Percentiles rank a stretch among this genome's conserved stretches.
Conservation (phyloP, 2,113 vertebrate species). For the Pardalotus punctatus region DNA sequence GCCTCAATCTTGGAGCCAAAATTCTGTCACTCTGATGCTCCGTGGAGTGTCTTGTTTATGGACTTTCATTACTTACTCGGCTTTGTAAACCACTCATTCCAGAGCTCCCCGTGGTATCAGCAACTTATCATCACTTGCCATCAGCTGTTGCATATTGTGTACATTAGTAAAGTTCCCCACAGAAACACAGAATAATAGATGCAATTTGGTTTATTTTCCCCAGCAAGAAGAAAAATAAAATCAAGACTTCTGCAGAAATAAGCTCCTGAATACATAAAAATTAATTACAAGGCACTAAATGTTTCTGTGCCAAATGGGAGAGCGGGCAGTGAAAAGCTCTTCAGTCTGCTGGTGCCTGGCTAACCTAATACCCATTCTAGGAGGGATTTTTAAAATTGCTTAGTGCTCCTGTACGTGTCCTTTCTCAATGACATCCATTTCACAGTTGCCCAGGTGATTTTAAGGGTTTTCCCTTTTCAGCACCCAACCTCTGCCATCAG, state of each 20-base stretch:
- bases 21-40: conserved; percentile 50
- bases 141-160: conserved; percentile 32
- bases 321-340: background rate
- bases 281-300: conserved; percentile 1
- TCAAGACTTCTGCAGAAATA: conserved; percentile 2
- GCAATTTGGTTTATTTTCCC: conserved; percentile 17
- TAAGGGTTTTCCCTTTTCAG: background rate
- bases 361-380: background rate
- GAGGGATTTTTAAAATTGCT: background rate
- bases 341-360: background rate
- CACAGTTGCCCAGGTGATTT: background rate
- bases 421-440: background rate
- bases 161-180: conserved; percentile 21
- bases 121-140: conserved; percentile 58
- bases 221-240: background rate
- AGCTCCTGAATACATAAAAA: background rate
- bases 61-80: conserved; percentile 46
- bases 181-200: conserved; percentile 16
- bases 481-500: background rate
- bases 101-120: conserved; percentile 45
- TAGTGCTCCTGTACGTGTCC: background rate
- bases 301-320: conserved; percentile 7
- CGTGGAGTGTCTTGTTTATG: conserved; percentile 46
- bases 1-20: conserved; percentile 46
- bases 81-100: conserved; percentile 52